Percentiles rank a stretch among this genome's conserved stretches.
These are phyloP conservation scores for Eurytemora carolleeae DNA, from an alignment of 1,140 invertebrate species.

Conservation along the genomic window DNA sequence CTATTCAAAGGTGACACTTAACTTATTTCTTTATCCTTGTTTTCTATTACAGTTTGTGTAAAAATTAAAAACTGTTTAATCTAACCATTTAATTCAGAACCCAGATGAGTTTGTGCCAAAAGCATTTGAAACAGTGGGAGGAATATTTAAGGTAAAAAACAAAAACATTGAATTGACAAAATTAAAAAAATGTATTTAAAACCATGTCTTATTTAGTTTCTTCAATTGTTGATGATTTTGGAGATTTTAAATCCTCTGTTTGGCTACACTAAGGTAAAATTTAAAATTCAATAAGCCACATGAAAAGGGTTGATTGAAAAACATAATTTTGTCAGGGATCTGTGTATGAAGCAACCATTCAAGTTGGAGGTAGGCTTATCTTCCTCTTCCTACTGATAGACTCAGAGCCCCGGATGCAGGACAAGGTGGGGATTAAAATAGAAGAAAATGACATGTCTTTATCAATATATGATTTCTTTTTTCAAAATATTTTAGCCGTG, in stretches of 20 bases:
- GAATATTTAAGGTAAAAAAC: constrained; percentile 42
- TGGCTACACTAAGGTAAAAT: constrained; percentile 49
- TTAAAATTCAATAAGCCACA: neutral
- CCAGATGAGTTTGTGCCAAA: constrained; percentile 21
- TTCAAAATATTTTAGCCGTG: too few species aligned
- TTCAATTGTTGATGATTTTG: constrained; percentile 57
- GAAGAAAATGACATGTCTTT: too few species aligned
- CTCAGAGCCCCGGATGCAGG: constrained; percentile 60
- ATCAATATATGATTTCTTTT: too few species aligned
- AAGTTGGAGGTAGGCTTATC: constrained; percentile 49
- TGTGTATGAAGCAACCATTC: constrained; percentile 31
- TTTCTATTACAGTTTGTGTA: constrained; percentile 5
- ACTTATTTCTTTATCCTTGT: constrained; percentile 5
- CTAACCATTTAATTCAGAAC: neutral
- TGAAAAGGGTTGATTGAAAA: neutral
- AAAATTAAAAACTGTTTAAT: constrained; percentile 5
- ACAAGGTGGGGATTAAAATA: too few species aligned
- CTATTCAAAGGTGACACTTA: constrained; percentile 45
- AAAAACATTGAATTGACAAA: neutral
- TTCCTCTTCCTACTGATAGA: constrained; percentile 64
- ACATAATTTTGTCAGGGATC: constrained; percentile 25
- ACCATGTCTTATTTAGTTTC: constrained; percentile 25
- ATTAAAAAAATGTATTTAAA: neutral
- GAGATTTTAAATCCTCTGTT: constrained; percentile 76
- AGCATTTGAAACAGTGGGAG: constrained; percentile 52